Conservation (phyloP, 2,888 invertebrate species). For the Aquatica leii region DNA sequence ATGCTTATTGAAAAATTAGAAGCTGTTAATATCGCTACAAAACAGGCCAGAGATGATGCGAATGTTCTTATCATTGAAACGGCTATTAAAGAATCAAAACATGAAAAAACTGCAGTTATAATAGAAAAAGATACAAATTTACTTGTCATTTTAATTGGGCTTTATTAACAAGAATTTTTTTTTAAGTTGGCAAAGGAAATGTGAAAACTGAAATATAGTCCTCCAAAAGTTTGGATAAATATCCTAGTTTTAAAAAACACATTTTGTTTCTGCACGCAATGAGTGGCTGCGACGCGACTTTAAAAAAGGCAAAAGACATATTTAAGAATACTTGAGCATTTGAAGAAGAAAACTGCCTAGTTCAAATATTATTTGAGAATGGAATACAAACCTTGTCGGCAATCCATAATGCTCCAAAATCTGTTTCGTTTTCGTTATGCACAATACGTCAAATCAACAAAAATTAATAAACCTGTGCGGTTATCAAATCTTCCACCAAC, state of each 20-base stretch:
- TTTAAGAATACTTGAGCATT: conserved; percentile 15
- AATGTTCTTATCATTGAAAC: conserved; percentile 55
- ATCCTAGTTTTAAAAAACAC: conserved; percentile 42
- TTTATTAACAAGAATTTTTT: conserved; percentile 47
- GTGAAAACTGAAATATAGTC: conserved; percentile 52
- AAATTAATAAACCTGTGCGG: conserved; percentile 48
- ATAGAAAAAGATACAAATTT: conserved; percentile 56
- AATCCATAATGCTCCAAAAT: conserved; percentile 48
- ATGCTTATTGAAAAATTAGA: conserved; percentile 53
- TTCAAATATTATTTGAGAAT: not conserved
- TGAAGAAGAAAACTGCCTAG: conserved; percentile 14
- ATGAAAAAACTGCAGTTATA: conserved; percentile 46
- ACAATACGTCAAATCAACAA: conserved; percentile 46
- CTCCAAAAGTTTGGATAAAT: conserved; percentile 49
- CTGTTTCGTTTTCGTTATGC: conserved; percentile 25
- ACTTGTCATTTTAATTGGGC: conserved; percentile 53
- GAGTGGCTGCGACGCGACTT: conserved; percentile 49
- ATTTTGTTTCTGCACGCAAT: conserved; percentile 45
- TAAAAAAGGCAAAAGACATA: conserved; percentile 48
- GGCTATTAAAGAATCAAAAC: conserved; percentile 49
- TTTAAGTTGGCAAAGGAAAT: conserved; percentile 54
- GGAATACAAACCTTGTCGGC: not conserved
- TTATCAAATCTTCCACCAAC: conserved; percentile 48
- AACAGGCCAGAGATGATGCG: conserved; percentile 47
- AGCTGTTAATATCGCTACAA: conserved; percentile 52